These are phyloP conservation scores for Nemotelus nigrinus DNA, from an alignment of 2,888 invertebrate species.

Conservation along the genomic window DNA sequence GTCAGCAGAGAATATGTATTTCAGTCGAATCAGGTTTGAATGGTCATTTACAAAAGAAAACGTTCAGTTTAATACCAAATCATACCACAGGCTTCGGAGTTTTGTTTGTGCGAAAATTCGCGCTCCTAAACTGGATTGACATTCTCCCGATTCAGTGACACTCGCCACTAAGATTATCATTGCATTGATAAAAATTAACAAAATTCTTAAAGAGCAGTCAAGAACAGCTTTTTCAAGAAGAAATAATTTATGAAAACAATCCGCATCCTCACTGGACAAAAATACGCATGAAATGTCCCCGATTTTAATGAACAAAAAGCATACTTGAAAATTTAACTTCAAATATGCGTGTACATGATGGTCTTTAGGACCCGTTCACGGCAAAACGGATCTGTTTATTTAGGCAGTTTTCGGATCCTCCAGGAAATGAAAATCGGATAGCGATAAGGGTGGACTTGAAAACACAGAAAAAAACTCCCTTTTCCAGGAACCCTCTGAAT, in stretches of 20 bases:
- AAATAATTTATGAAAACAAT: not conserved
- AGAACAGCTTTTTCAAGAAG: not conserved
- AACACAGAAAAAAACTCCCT: too few species aligned
- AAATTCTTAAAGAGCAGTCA: not conserved
- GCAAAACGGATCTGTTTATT: constrained; percentile 18
- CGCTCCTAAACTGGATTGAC: too few species aligned
- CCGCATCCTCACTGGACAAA: not conserved
- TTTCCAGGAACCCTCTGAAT: constrained; percentile 2
- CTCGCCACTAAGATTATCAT: too few species aligned
- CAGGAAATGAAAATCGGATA: not conserved
- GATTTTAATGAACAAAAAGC: not conserved
- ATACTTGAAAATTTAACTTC: constrained; percentile 10
- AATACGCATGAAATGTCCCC: not conserved
- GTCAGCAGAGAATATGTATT: too few species aligned
- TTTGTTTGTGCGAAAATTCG: too few species aligned
- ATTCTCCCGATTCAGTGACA: too few species aligned
- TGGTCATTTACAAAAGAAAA: too few species aligned
- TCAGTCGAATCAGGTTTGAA: too few species aligned
- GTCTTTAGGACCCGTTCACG: not conserved
- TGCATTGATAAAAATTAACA: too few species aligned
- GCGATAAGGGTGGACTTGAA: not conserved
- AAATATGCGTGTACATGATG: not conserved
- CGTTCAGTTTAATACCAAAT: too few species aligned
- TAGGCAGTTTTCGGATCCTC: constrained; percentile 21
- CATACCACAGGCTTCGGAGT: too few species aligned